Evolutionary conservation across 2,888 invertebrate species (phyloP).

Genomic region (Opisthograptis luteolata): DNA sequence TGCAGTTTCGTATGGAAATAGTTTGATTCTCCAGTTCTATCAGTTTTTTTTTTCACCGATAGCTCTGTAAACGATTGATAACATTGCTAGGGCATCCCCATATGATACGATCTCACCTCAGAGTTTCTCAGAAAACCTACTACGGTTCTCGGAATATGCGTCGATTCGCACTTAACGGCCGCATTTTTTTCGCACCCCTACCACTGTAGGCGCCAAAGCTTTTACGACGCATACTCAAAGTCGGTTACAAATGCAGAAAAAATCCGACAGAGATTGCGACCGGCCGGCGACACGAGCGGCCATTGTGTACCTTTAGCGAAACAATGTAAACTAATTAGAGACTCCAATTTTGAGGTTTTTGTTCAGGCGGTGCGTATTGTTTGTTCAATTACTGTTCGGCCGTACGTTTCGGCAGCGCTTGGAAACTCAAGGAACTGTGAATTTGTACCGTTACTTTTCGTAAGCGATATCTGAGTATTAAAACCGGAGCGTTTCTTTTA

Average conservation of each 20-base stretch:
- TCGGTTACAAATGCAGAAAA: slow-evolving; percentile 57
- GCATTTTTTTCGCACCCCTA: slow-evolving; percentile 57
- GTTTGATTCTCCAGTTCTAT: too few species aligned
- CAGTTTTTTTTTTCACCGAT: too few species aligned
- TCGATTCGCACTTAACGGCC: slow-evolving; percentile 69
- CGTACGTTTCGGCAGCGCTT: slow-evolving; percentile 12
- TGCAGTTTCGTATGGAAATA: too few species aligned
- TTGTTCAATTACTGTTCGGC: slow-evolving; percentile 42
- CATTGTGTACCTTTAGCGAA: slow-evolving; percentile 68
- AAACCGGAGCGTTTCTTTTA: slow-evolving; percentile 1
- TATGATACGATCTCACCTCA: slow-evolving; percentile 45
- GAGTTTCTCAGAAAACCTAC: slow-evolving; percentile 62
- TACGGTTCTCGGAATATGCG: slow-evolving; percentile 62
- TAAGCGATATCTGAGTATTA: slow-evolving; percentile 5
- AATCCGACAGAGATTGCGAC: slow-evolving; percentile 49
- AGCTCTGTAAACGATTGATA: too few species aligned
- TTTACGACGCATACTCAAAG: slow-evolving; percentile 60
- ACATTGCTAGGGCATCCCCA: slow-evolving; percentile 39
- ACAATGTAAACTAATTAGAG: slow-evolving; percentile 74
- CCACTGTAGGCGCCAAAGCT: slow-evolving; percentile 74
- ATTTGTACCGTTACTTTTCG: slow-evolving; percentile 25
- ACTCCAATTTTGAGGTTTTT: slow-evolving; percentile 55
- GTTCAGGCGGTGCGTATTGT: slow-evolving; percentile 43
- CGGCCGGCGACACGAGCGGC: slow-evolving; percentile 51
- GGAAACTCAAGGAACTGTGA: slow-evolving; percentile 30